These are phyloP conservation scores for Thamnaconus septentrionalis DNA, from an alignment of 2,113 vertebrate species.

Conservation along the genomic window DNA sequence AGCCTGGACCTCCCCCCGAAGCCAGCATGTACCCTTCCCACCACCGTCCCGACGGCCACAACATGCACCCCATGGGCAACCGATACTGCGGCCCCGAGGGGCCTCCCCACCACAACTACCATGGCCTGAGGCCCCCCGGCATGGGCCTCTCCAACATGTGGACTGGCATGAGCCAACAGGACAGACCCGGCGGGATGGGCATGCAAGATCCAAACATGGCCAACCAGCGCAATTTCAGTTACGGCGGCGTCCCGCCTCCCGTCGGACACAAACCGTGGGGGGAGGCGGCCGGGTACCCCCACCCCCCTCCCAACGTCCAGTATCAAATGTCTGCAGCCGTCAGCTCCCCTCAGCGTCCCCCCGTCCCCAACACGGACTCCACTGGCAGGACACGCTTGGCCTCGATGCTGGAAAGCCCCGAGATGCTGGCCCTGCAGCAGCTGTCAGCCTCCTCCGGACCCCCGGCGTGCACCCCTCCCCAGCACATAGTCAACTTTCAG, in stretches of 20 bases:
- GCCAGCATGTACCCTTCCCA: constrained; percentile 78
- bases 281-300: constrained; percentile 84
- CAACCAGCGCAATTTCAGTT: constrained; percentile 70
- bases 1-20: constrained; percentile 82
- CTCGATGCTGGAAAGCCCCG: constrained; percentile 98
- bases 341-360: constrained; percentile 46
- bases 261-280: constrained; percentile 83
- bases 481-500: constrained; percentile 71
- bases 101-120: constrained; percentile 76
- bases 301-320: constrained; percentile 73
- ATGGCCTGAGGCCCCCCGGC: constrained; percentile 81
- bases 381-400: constrained; percentile 77
- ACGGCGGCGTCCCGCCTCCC: constrained; percentile 78
- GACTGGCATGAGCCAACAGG: constrained; percentile 80
- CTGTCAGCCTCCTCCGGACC: constrained; percentile 89
- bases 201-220: constrained; percentile 68
- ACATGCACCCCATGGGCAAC: constrained; percentile 62
- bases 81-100: constrained; percentile 75
- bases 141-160: constrained; percentile 76
- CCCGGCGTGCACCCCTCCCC: constrained; percentile 78
- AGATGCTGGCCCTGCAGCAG: constrained; percentile 98
- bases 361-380: constrained; percentile 65
- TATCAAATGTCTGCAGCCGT: constrained; percentile 77
- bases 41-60: constrained; percentile 68
- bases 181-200: constrained; percentile 61